Percentiles rank a stretch among this genome's conserved stretches.
Evolutionary conservation across 2,888 invertebrate genomes (phyloP).

Genomic region (Caenorhabditis angaria): DNA sequence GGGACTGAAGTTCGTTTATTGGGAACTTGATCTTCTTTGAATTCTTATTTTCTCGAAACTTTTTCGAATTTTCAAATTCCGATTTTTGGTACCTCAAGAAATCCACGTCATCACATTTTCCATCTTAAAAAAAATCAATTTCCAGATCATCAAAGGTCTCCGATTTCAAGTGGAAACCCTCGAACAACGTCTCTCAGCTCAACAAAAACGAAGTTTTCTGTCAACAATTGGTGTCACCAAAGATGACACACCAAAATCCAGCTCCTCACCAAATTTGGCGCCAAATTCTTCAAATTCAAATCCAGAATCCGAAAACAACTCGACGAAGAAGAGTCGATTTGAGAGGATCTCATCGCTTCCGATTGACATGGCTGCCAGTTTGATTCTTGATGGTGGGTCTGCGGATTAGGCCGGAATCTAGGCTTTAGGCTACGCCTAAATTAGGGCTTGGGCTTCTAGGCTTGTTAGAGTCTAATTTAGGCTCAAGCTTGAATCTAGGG

Average conservation of each 20-base stretch:
- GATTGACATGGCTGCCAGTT: constrained; percentile 49
- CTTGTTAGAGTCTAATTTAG: neutral
- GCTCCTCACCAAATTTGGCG: neutral
- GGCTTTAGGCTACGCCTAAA: neutral
- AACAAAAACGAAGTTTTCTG: constrained; percentile 30
- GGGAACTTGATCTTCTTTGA: no score
- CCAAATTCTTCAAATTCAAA: neutral
- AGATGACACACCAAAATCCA: neutral
- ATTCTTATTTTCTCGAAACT: no score
- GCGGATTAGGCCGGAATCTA: constrained; percentile 10
- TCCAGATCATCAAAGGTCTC: constrained; percentile 31
- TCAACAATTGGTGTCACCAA: constrained; percentile 19
- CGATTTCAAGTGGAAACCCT: constrained; percentile 37
- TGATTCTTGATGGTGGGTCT: constrained; percentile 51
- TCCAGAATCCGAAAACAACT: neutral
- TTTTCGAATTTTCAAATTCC: no score
- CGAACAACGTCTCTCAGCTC: constrained; percentile 39
- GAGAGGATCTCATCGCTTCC: constrained; percentile 55
- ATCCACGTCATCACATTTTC: neutral
- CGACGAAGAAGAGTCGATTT: constrained; percentile 18
- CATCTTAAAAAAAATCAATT: neutral
- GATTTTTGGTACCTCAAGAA: neutral
- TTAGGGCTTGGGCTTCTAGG: neutral
- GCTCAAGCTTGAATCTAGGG: no score
- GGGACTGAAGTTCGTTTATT: no score